A percentile compares a stretch with the other conserved stretches of the same genome.
Evolutionary conservation across 2,888 invertebrate species (phyloP).

Genomic region (Ormyrus thymus): DNA sequence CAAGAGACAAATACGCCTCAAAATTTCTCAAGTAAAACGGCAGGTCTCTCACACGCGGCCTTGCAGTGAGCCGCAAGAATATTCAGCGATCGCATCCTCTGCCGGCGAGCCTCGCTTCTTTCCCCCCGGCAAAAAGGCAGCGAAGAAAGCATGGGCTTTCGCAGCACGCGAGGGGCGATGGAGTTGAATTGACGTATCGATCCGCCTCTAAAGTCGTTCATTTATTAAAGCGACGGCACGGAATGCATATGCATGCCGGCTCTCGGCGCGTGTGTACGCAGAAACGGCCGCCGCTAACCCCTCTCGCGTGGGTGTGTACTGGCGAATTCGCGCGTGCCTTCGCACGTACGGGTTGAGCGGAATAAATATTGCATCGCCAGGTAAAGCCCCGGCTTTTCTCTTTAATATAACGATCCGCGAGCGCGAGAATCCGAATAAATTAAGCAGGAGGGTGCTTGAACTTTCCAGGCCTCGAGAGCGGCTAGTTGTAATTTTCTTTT

Average conservation of each 20-base stretch:
- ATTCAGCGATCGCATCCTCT: too few species aligned
- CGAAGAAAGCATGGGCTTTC: too few species aligned
- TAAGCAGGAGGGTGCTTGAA: constrained; percentile 27
- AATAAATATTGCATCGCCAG: constrained; percentile 17
- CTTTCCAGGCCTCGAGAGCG: constrained; percentile 15
- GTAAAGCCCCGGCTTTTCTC: background rate
- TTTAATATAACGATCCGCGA: constrained; percentile 34
- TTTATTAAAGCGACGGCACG: constrained; percentile 55
- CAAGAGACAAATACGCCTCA: too few species aligned
- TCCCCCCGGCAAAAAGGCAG: too few species aligned
- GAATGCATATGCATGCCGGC: constrained; percentile 44
- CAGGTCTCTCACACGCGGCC: too few species aligned
- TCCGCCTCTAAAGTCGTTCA: constrained; percentile 47
- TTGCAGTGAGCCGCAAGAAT: too few species aligned
- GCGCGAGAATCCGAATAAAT: constrained; percentile 36
- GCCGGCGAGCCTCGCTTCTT: too few species aligned
- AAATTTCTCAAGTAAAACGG: too few species aligned
- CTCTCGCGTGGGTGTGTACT: too few species aligned
- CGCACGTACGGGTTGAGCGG: background rate
- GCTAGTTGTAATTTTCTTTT: background rate
- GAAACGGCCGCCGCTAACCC: background rate
- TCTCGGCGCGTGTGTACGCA: background rate
- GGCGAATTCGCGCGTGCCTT: too few species aligned
- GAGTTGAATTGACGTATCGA: constrained; percentile 44
- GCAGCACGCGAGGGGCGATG: background rate